Conservation (phyloP, 2,888 invertebrate species). For the Trichogramma evanescens region DNA sequence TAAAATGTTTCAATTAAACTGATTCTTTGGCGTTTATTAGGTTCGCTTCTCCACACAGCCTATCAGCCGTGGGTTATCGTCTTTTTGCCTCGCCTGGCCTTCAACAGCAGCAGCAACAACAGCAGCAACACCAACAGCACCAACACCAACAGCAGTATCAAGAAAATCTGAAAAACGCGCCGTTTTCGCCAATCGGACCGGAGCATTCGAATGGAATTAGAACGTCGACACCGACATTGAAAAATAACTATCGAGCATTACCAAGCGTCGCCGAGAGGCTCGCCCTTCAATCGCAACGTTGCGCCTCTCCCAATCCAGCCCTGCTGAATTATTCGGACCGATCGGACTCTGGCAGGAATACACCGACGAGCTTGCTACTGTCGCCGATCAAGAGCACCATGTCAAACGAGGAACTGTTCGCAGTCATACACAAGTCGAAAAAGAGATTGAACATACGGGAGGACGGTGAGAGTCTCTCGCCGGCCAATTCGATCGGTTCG, state of each 20-base stretch:
- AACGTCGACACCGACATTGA: slow-evolving; percentile 34
- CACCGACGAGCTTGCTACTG: slow-evolving; percentile 40
- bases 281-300: slow-evolving; percentile 27
- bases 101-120: too few species aligned
- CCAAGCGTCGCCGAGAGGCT: slow-evolving; percentile 37
- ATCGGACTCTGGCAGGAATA: slow-evolving; percentile 31
- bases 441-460: slow-evolving; percentile 64
- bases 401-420: slow-evolving; percentile 72
- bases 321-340: slow-evolving; percentile 19
- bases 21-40: slow-evolving; percentile 25
- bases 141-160: slow-evolving; percentile 23
- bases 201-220: slow-evolving; percentile 32
- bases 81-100: slow-evolving; percentile 36
- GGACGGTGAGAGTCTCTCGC: slow-evolving; percentile 46
- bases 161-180: slow-evolving; percentile 29
- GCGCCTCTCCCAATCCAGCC: slow-evolving; percentile 21
- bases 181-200: slow-evolving; percentile 40
- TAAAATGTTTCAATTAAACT: not conserved
- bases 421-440: slow-evolving; percentile 71
- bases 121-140: slow-evolving; percentile 15
- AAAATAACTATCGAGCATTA: slow-evolving; percentile 30
- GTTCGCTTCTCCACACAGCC: slow-evolving; percentile 37
- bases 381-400: slow-evolving; percentile 67
- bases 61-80: slow-evolving; percentile 40
- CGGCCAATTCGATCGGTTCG: slow-evolving; percentile 45